These are phyloP conservation scores for Cebuella pygmaea DNA, from an alignment of 2,797 vertebrate species.

Conservation along the genomic window DNA sequence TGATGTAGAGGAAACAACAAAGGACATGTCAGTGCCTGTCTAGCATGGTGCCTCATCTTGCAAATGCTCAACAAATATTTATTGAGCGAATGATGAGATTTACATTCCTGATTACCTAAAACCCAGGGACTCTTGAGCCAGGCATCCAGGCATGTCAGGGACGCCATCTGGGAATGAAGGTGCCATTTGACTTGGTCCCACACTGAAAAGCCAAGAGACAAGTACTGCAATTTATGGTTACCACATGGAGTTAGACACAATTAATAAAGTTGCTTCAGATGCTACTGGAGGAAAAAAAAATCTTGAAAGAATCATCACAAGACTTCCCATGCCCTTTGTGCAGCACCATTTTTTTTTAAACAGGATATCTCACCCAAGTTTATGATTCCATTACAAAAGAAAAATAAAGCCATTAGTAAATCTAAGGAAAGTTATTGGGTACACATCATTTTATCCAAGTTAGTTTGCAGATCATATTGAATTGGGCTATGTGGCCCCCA, in stretches of 20 bases:
- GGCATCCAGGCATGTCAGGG: not conserved
- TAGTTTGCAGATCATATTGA: slow-evolving; percentile 59
- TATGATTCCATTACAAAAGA: slow-evolving; percentile 56
- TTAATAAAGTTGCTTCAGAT: slow-evolving; percentile 50
- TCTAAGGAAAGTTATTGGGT: slow-evolving; percentile 51
- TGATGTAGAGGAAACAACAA: slow-evolving; percentile 50
- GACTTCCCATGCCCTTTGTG: slow-evolving; percentile 4
- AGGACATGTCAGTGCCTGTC: slow-evolving; percentile 5
- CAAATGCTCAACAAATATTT: slow-evolving; percentile 66
- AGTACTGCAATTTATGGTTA: not conserved
- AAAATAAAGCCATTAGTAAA: slow-evolving; percentile 64
- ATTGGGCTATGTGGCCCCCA: slow-evolving; percentile 27
- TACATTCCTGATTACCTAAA: slow-evolving; percentile 51
- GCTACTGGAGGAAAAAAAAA: not conserved
- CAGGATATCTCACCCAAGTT: slow-evolving; percentile 51
- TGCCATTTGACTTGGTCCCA: not conserved
- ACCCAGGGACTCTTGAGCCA: slow-evolving; percentile 16
- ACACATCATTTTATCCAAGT: slow-evolving; percentile 34
- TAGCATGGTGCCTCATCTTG: slow-evolving; percentile 47
- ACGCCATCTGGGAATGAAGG: not conserved
- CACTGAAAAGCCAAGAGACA: not conserved
- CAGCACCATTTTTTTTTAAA: slow-evolving; percentile 17
- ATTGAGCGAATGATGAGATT: slow-evolving; percentile 45
- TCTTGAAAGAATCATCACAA: slow-evolving; percentile 41
- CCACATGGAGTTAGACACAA: slow-evolving; percentile 32